Conservation (phyloP, 2,797 vertebrate species). For the Chelon labrosus region DNA sequence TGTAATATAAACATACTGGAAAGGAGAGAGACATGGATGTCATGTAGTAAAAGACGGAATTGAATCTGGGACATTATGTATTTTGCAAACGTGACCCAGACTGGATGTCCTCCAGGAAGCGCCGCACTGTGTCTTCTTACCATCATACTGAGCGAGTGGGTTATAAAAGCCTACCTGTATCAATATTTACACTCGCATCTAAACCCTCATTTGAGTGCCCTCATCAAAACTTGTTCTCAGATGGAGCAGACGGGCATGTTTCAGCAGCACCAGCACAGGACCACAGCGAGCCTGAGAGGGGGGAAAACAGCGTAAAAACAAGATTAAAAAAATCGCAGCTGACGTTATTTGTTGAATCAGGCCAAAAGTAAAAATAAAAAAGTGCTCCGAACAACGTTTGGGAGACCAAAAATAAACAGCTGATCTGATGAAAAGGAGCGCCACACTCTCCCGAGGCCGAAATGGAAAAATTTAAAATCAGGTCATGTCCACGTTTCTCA, state of each 20-base stretch:
- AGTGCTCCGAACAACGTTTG: conserved; percentile 41
- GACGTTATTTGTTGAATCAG: conserved; percentile 53
- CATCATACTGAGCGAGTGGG: too few species aligned
- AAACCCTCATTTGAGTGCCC: neutral
- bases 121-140: too few species aligned
- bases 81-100: too few species aligned
- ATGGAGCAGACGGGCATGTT: conserved; percentile 10
- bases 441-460: conserved; percentile 22
- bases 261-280: neutral
- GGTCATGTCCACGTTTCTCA: conserved; percentile 38
- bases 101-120: too few species aligned
- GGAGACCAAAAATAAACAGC: conserved; percentile 54
- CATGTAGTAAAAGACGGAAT: too few species aligned
- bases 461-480: conserved; percentile 49
- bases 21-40: too few species aligned
- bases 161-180: neutral
- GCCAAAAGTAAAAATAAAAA: conserved; percentile 25
- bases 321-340: conserved; percentile 10
- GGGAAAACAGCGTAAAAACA: neutral
- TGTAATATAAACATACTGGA: too few species aligned
- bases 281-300: neutral
- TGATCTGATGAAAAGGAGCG: conserved; percentile 39
- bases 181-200: neutral
- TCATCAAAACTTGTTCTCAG: conserved; percentile 1
- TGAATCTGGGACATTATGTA: too few species aligned